These are phyloP conservation scores for Ivindomyrus marchei DNA, from an alignment of 2,113 vertebrate genomes.

Conservation along the genomic window DNA sequence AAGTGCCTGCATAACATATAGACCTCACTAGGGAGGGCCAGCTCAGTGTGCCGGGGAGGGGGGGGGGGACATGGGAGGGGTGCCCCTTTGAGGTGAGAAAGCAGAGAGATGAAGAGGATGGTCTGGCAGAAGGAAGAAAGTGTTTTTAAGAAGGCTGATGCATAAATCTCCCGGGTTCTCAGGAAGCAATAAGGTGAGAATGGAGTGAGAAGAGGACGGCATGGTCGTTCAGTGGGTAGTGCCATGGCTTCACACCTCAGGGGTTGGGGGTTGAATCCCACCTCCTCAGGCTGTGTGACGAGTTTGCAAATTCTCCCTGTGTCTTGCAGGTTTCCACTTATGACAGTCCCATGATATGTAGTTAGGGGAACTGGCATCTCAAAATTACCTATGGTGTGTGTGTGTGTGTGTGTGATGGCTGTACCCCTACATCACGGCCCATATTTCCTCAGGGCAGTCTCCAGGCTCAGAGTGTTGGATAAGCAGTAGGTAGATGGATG, in stretches of 20 bases:
- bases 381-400: background rate
- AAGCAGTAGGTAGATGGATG: background rate
- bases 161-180: background rate
- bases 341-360: background rate
- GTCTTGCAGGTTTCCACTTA: background rate
- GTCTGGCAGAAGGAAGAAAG: background rate
- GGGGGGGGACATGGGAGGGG: background rate
- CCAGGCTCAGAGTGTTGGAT: background rate
- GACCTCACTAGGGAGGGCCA: background rate
- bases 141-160: background rate
- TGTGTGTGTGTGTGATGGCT: background rate
- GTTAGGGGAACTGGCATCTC: background rate
- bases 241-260: background rate
- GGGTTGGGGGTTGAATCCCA: background rate
- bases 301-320: background rate
- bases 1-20: background rate
- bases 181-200: background rate
- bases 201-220: background rate
- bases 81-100: too few species aligned
- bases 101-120: background rate
- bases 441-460: background rate
- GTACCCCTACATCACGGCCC: background rate
- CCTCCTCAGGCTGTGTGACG: background rate
- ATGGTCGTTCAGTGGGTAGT: background rate
- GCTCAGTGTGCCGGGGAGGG: background rate